Conservation (phyloP, 2,797 vertebrate species). For the Oreortyx pictus region DNA sequence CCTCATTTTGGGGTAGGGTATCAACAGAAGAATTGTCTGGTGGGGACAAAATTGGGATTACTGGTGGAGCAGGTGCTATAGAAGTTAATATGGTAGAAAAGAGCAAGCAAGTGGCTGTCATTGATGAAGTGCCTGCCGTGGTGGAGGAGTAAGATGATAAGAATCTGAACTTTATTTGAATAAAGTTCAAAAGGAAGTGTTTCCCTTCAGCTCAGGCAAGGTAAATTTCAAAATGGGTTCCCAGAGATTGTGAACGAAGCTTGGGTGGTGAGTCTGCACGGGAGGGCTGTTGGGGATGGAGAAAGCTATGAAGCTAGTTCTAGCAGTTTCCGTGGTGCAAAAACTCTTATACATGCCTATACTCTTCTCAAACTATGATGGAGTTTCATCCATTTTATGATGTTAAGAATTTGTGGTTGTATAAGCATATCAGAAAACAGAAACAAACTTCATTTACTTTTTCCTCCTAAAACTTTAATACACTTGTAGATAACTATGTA, state of each 20-base stretch:
- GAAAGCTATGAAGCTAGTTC: not conserved
- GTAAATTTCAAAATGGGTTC: not conserved
- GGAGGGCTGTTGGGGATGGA: not conserved
- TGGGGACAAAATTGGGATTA: not conserved
- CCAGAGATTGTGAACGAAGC: not conserved
- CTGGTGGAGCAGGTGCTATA: not conserved
- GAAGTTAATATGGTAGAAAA: not conserved
- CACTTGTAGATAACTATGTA: not conserved
- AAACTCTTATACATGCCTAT: not conserved
- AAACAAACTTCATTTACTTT: not conserved
- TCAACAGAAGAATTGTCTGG: not conserved
- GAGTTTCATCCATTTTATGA: not conserved
- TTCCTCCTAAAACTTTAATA: not conserved
- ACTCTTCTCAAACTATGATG: not conserved
- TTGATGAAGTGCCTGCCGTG: not conserved
- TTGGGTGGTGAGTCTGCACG: not conserved
- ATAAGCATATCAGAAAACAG: not conserved
- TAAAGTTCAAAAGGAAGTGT: not conserved
- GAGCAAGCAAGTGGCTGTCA: not conserved
- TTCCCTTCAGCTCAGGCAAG: not conserved
- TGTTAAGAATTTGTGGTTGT: not conserved
- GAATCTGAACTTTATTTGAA: not conserved
- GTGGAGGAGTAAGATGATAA: not conserved
- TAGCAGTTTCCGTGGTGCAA: rapidly evolving
- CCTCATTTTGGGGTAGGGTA: not conserved